Conservation (phyloP, 2,888 invertebrate species). For the Rhaphigaster nebulosa region DNA sequence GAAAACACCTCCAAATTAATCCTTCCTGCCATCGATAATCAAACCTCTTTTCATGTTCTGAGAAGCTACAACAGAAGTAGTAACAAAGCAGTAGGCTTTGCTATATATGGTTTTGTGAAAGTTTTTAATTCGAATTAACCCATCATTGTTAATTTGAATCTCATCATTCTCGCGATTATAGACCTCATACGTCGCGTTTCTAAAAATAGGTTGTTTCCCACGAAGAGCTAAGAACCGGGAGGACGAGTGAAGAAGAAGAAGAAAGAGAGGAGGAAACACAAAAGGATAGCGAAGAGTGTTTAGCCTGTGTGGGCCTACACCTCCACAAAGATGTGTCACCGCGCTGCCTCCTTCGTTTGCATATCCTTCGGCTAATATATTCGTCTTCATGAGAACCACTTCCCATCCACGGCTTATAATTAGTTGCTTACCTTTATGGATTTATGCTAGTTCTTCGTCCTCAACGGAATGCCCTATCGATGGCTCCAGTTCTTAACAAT, state of each 20-base stretch:
- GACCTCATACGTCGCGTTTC: not conserved
- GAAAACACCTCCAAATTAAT: too few relatives aligned
- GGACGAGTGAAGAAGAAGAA: slow-evolving; percentile 1
- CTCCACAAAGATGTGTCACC: slow-evolving; percentile 45
- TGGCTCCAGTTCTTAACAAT: not conserved
- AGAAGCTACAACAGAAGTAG: not conserved
- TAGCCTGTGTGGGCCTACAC: slow-evolving; percentile 46
- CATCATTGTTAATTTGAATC: not conserved
- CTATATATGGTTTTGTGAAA: not conserved
- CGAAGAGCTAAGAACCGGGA: not conserved
- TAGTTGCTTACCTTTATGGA: slow-evolving; percentile 25
- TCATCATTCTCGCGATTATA: not conserved
- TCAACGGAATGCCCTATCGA: not conserved
- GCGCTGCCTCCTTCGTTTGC: slow-evolving; percentile 19
- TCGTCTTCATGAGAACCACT: slow-evolving; percentile 46
- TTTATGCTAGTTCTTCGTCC: slow-evolving; percentile 41
- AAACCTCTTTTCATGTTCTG: not conserved
- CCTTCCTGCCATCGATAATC: not conserved
- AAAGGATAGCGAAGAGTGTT: slow-evolving; percentile 19
- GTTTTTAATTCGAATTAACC: not conserved
- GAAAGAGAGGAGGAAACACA: slow-evolving; percentile 35
- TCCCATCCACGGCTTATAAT: slow-evolving; percentile 36
- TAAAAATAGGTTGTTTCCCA: slow-evolving; percentile 9
- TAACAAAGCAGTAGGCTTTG: not conserved
- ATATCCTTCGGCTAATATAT: slow-evolving; percentile 43